phyloP scores from a whole-genome alignment of 2,888 invertebrate genomes.

The Rutpela maculata region DNA sequence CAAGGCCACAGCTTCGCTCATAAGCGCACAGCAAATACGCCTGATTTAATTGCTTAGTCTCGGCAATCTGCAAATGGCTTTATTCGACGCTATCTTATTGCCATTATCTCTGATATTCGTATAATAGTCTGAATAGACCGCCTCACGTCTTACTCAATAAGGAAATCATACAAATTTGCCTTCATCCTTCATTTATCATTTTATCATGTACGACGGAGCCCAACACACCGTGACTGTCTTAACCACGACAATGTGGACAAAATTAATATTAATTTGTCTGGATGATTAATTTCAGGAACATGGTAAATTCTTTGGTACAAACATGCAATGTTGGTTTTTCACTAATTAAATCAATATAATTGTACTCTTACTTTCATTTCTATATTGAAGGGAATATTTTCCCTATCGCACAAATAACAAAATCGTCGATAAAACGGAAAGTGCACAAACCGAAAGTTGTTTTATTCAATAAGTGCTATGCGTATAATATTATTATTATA shows the following conservation, averaged over 20 bases:
- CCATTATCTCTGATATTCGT: constrained; percentile 56
- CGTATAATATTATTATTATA: too few species aligned
- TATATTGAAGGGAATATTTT: too few species aligned
- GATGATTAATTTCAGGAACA: constrained; percentile 26
- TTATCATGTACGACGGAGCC: constrained; percentile 1
- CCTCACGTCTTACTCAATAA: constrained; percentile 58
- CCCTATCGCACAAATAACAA: too few species aligned
- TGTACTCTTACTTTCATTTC: too few species aligned
- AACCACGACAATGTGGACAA: constrained; percentile 36
- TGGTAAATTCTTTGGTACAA: background rate
- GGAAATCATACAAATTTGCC: constrained; percentile 54
- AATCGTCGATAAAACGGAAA: too few species aligned
- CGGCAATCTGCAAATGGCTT: constrained; percentile 65
- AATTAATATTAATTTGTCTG: constrained; percentile 44
- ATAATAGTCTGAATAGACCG: constrained; percentile 57
- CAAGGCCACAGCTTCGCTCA: constrained; percentile 27
- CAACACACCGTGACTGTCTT: constrained; percentile 8
- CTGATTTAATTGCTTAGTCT: constrained; percentile 68
- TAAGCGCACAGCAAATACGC: constrained; percentile 61
- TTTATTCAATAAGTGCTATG: too few species aligned
- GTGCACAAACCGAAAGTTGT: too few species aligned
- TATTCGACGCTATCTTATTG: constrained; percentile 60
- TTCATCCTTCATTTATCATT: constrained; percentile 50
- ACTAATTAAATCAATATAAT: too few species aligned
- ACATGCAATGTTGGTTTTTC: background rate